Evolutionary conservation across 92 coral and sea anemone genomes (phyloP).

Genomic region (Zoanthus sansibaricus): DNA sequence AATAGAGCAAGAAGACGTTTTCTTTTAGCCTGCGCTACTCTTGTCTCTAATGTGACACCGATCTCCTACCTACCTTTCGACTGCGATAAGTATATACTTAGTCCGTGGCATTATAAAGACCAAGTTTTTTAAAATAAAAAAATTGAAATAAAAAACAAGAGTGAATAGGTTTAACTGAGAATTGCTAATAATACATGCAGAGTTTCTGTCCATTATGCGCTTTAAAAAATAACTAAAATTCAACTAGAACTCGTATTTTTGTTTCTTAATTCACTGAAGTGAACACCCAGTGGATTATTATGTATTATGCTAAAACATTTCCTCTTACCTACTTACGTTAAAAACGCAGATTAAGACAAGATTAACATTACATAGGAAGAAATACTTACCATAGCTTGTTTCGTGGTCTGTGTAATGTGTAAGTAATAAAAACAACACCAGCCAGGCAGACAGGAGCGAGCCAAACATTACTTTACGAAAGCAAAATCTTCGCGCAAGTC

Average conservation of each 20-base stretch:
- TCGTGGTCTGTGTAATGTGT: constrained; percentile 40
- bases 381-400: constrained; percentile 36
- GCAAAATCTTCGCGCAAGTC: constrained; percentile 41
- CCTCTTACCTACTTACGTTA: too few relatives aligned
- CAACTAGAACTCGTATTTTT: too few relatives aligned
- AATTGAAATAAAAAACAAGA: background rate
- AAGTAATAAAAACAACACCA: constrained; percentile 7
- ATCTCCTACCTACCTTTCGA: constrained; percentile 4
- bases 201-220: background rate
- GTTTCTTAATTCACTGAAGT: too few relatives aligned
- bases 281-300: too few relatives aligned
- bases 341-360: background rate
- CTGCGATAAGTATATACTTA: background rate
- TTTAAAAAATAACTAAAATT: background rate
- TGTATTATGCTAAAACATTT: too few relatives aligned
- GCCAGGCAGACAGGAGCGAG: constrained; percentile 25
- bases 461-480: constrained; percentile 42
- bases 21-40: background rate
- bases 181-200: background rate
- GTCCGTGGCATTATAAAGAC: background rate
- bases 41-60: constrained; percentile 10
- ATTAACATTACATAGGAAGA: background rate
- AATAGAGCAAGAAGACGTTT: background rate
- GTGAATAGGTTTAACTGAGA: background rate
- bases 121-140: background rate